These are phyloP conservation scores for Callinectes sapidus DNA, from an alignment of 2,888 invertebrate genomes.

Conservation along the genomic window DNA sequence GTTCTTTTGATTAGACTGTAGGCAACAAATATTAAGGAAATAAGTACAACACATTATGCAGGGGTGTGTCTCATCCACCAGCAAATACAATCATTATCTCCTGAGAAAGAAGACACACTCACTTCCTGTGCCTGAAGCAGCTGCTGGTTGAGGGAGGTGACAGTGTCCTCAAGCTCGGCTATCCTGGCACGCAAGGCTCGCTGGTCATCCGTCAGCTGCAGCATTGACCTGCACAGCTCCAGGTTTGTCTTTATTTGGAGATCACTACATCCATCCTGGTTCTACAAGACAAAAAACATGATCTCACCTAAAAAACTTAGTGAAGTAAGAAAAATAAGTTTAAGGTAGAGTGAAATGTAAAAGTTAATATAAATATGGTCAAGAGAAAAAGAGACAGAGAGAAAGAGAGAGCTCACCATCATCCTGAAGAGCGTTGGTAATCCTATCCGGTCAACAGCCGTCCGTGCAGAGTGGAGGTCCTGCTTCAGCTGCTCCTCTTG, in stretches of 20 bases:
- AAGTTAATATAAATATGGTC: neutral
- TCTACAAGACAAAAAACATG: conserved; percentile 32
- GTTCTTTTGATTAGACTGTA: neutral
- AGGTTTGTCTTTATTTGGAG: conserved; percentile 61
- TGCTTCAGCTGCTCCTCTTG: conserved; percentile 50
- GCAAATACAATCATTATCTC: neutral
- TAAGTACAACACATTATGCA: neutral
- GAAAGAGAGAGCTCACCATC: conserved; percentile 28
- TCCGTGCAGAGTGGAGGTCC: conserved; percentile 47
- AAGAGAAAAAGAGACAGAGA: neutral
- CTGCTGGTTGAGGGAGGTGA: conserved; percentile 46
- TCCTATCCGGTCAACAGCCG: conserved; percentile 51
- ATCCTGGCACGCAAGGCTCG: conserved; percentile 34
- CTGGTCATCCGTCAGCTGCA: conserved; percentile 55
- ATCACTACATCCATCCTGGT: conserved; percentile 57
- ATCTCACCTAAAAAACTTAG: neutral
- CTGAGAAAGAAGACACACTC: neutral
- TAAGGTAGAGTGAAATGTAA: neutral
- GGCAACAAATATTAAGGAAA: neutral
- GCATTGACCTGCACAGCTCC: conserved; percentile 64
- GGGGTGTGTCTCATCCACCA: neutral
- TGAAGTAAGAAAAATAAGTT: too few species aligned
- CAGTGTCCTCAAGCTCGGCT: conserved; percentile 40
- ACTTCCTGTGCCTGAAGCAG: conserved; percentile 30
- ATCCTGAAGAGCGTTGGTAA: conserved; percentile 55